Base-by-base conservation (phyloP, 2,888 invertebrate genomes). In the Rhamphomyia laevipes region DNA sequence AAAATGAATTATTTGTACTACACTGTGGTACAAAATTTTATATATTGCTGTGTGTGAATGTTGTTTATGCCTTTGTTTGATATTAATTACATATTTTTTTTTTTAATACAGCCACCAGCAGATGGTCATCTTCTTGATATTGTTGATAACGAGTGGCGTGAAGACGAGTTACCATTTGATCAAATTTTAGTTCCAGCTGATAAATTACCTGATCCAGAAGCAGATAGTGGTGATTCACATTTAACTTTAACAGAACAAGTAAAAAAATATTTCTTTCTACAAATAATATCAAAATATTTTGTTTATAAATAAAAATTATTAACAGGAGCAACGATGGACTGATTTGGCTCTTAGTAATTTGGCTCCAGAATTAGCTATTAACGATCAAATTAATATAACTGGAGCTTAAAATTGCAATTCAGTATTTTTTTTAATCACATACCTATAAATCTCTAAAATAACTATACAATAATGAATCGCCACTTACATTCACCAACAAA, bases 201-300 rank as follows among this genome's bases (percentile, higher is more conserved):
- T 62, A 93, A 94, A 71, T 73, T 95, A 45, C 90, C 94, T 1
- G 94, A 95, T 73, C 89, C 89, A 1, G 91, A 91, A 67, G 88
- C 91, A 2, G 94, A 95, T 68, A 87, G 86, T 58, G 91, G 88
- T 18, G 93, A 93, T 72, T 85, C 89, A 4, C 87, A 87, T 63
- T 80, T 93, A 64, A 92, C 92, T 0, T 73, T 94, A 9, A 86
- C 85, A 63, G 93, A 95, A 67, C 88, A 86, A 64, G 87, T 88
- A 62, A 80, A 82, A 63, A 77, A 77, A 31, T 35, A n/a, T 35
- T n/a, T 35, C 43, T n/a, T n/a, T n/a, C n/a, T n/a, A n/a, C n/a
- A n/a, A n/a, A n/a, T n/a, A n/a, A n/a, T n/a, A n/a, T n/a, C n/a
- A n/a, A n/a, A n/a, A n/a, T n/a, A n/a, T n/a, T 2, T n/a, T 5